These are phyloP conservation scores for Anguilla marmorata DNA, from an alignment of 2,797 vertebrate species.

Conservation along the genomic window DNA sequence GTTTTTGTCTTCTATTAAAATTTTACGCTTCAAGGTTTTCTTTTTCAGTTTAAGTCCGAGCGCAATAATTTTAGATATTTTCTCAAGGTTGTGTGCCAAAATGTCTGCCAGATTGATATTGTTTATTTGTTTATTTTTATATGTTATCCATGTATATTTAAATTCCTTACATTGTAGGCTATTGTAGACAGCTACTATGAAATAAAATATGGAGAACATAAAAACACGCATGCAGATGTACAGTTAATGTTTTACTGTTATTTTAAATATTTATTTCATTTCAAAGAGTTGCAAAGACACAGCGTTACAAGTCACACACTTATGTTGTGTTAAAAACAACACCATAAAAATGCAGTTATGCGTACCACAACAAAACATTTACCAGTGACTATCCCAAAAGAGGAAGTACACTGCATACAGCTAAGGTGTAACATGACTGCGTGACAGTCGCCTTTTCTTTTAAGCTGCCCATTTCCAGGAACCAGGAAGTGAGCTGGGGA, in stretches of 20 bases:
- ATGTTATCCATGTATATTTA: neutral
- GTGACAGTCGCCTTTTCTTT: constrained; percentile 15
- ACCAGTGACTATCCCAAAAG: neutral
- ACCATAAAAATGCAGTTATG: neutral
- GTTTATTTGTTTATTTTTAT: neutral
- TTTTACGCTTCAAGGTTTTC: too few species aligned
- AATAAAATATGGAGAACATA: neutral
- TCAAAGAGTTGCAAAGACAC: neutral
- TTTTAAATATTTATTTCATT: neutral
- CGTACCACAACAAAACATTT: neutral
- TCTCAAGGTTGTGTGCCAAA: neutral
- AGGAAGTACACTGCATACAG: neutral
- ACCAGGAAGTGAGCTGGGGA: constrained; percentile 23
- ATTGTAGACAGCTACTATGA: neutral
- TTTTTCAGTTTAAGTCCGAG: too few species aligned
- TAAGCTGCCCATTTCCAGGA: constrained; percentile 27
- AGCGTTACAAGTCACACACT: neutral
- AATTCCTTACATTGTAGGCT: neutral
- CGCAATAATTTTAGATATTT: too few species aligned
- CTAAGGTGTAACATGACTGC: neutral
- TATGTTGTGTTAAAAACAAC: neutral
- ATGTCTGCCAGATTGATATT: neutral
- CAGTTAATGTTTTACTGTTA: neutral
- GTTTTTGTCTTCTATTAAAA: too few species aligned
- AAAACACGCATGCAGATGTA: neutral